Evolutionary conservation across 2,888 invertebrate species (phyloP), one percentile per base, ranked within the genome.

Genomic region (Tyria jacobaeae): DNA sequence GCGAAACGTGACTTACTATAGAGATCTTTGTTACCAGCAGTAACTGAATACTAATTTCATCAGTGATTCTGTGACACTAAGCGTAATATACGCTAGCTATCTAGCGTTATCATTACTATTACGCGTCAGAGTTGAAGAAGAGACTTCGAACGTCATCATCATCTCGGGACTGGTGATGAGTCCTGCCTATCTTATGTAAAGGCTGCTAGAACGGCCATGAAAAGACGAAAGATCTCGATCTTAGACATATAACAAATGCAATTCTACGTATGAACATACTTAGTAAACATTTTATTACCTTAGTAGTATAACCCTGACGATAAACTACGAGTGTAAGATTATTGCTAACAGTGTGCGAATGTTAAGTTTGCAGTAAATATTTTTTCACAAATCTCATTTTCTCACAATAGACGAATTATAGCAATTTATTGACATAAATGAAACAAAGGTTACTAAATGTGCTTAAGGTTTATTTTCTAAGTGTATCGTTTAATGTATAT

Each of bases 401-500:
- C 71, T 57, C 58, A 48, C 51, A 44, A 35, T 71, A 65, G 63
- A 66, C 70, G 64, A 80, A 78, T 54, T 66, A 49, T 60, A 60
- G 68, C 72, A 66, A 71, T 75, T 77, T 80, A 70, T 59, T 66
- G 79, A 79, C 67, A 70, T 6, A 44, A 44, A 21, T 44, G 2
- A 21, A 44, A 44, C 44, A 21, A 44, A 44, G 44, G 21, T 21
- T 12, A 27, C 27, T 27, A 27, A 31, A 44, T 21, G 44, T 44
- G 12, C 12, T 12, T 44, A 44, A 44, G 44, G 44, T 44, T 44
- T 44, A 17, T 44, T 44, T 21, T 44, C 12, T 44, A 44, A 44
- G 21, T 21, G 12, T 21, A 12, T 12, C 12, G 21, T 44, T 21
- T 44, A 21, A 21, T 44, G 17, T 21, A 12, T 12, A 21, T 44